These are phyloP conservation scores for Trichogramma pretiosum DNA, from an alignment of 1,140 invertebrate genomes.

Conservation along the genomic window DNA sequence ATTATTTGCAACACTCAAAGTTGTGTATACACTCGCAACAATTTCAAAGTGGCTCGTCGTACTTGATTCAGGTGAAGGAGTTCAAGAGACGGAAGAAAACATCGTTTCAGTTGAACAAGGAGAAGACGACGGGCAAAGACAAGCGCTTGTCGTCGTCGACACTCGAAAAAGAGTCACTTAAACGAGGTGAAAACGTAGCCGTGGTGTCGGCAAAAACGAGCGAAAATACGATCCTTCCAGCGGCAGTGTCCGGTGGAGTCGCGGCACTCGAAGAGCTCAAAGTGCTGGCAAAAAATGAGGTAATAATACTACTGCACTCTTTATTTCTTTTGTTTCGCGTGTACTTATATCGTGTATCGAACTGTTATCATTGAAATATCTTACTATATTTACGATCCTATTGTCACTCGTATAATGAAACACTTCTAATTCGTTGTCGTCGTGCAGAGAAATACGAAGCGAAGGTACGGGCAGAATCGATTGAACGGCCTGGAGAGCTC, in stretches of 20 bases:
- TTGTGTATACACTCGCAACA: neutral
- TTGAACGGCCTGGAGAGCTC: too few relatives aligned
- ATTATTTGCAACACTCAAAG: too few relatives aligned
- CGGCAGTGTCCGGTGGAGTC: neutral
- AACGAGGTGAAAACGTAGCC: conserved; percentile 42
- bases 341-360: too few relatives aligned
- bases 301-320: too few relatives aligned
- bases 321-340: too few relatives aligned
- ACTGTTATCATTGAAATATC: too few relatives aligned
- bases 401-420: too few relatives aligned
- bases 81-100: conserved; percentile 24
- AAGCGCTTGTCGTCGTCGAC: conserved; percentile 38
- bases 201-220: conserved; percentile 31
- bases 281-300: neutral
- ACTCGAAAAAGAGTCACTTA: too few relatives aligned
- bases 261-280: neutral
- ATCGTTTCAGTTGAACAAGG: neutral
- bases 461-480: too few relatives aligned
- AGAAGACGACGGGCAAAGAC: conserved; percentile 19
- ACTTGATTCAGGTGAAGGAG: conserved; percentile 26
- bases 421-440: too few relatives aligned
- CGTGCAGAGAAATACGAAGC: neutral
- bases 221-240: conserved; percentile 16
- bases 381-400: too few relatives aligned
- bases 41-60: neutral